Percentiles rank a stretch among this genome's conserved stretches.
phyloP scores from a whole-genome alignment of 2,888 invertebrate species.

The Salticus scenicus region DNA sequence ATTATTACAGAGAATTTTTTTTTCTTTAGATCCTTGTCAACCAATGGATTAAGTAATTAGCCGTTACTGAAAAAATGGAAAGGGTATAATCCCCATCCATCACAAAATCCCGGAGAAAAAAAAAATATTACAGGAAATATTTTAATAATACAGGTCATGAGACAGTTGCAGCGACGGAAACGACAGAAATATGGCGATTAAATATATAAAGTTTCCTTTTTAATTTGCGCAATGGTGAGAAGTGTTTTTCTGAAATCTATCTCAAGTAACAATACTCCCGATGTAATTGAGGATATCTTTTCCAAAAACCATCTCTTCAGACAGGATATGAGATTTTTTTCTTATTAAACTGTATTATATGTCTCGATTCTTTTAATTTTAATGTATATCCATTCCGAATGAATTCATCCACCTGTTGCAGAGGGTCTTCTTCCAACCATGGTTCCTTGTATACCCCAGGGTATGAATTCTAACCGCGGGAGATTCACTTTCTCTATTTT shows the following conservation, averaged over 20 bases:
- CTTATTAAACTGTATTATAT: neutral
- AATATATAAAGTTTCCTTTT: too few relatives aligned
- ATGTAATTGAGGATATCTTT: neutral
- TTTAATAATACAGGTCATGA: too few relatives aligned
- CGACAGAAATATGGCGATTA: too few relatives aligned
- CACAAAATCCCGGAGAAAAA: too few relatives aligned
- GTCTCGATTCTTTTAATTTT: constrained; percentile 2
- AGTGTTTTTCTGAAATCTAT: neutral
- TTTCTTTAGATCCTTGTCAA: too few relatives aligned
- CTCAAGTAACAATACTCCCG: neutral
- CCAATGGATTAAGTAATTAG: too few relatives aligned
- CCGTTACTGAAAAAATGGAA: too few relatives aligned
- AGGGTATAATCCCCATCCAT: too few relatives aligned
- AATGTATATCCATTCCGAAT: neutral
- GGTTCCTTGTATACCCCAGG: constrained; percentile 34
- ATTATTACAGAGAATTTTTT: too few relatives aligned
- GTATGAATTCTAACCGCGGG: constrained; percentile 3
- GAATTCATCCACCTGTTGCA: constrained; percentile 50
- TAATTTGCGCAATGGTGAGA: too few relatives aligned
- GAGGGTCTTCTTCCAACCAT: constrained; percentile 54
- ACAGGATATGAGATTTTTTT: neutral
- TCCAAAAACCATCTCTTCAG: neutral
- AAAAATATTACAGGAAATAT: too few relatives aligned
- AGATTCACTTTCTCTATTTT: neutral
- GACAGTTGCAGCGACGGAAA: too few relatives aligned